These are phyloP conservation scores for Dryocosmus kuriphilus DNA, from an alignment of 2,888 invertebrate genomes.

Conservation along the genomic window DNA sequence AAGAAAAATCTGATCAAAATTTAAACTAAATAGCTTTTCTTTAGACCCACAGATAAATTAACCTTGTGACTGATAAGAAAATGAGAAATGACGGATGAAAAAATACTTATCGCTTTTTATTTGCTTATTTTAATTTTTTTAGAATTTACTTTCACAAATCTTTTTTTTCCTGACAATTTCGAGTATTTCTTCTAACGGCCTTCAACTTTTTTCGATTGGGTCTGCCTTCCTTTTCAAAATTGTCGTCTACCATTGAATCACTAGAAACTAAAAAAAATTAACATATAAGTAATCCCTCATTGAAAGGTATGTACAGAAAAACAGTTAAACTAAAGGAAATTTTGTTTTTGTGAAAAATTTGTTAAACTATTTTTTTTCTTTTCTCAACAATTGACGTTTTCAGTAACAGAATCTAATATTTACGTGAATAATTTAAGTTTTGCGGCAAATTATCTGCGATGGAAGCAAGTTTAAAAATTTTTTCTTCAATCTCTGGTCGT, in stretches of 20 bases:
- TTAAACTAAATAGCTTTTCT: too few relatives aligned
- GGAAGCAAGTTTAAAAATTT: background rate
- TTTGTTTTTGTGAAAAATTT: too few relatives aligned
- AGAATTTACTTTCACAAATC: background rate
- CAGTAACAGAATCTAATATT: background rate
- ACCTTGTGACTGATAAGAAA: too few relatives aligned
- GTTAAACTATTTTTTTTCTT: background rate
- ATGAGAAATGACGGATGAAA: too few relatives aligned
- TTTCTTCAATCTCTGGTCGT: background rate
- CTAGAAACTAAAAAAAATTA: background rate
- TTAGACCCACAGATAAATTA: too few relatives aligned
- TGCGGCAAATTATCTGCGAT: background rate
- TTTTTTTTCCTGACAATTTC: background rate
- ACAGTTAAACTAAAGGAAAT: too few relatives aligned
- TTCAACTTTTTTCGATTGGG: background rate
- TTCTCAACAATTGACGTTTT: background rate
- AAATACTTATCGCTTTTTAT: background rate
- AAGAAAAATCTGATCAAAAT: too few relatives aligned
- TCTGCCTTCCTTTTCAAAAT: background rate
- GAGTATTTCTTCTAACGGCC: background rate
- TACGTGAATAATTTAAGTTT: background rate
- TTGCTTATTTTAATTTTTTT: background rate
- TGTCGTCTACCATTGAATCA: background rate
- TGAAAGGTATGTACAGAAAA: too few relatives aligned
- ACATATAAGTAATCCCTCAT: background rate